phyloP scores from a whole-genome alignment of 2,113 vertebrate species.

The Chamaea fasciata region DNA sequence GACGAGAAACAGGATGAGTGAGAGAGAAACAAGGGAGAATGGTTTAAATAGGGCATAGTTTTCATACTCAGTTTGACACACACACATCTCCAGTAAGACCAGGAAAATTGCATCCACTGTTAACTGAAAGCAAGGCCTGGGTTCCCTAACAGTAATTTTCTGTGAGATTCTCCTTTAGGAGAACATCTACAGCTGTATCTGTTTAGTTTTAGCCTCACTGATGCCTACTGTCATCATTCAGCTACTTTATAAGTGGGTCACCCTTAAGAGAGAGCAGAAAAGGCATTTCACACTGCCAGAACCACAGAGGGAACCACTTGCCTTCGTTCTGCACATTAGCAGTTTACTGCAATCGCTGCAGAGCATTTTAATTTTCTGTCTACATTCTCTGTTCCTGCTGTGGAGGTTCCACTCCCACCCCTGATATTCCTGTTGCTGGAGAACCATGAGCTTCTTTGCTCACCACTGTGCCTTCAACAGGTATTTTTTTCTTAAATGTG shows the following conservation, averaged over 20 bases:
- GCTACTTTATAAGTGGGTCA: not conserved
- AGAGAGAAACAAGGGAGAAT: not conserved
- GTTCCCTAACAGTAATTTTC: not conserved
- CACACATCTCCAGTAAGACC: not conserved
- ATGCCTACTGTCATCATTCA: not conserved
- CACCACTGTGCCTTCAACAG: conserved; percentile 6
- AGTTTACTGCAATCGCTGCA: not conserved
- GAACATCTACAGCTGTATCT: not conserved
- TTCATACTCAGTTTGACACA: not conserved
- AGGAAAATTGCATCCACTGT: not conserved
- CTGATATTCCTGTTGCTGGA: not conserved
- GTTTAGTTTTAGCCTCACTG: not conserved
- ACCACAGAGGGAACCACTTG: not conserved
- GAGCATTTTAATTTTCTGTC: not conserved
- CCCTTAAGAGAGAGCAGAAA: not conserved
- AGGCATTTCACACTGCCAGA: not conserved
- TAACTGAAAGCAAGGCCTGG: not conserved
- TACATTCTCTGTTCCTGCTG: not conserved
- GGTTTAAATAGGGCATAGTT: not conserved
- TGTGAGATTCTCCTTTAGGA: not conserved
- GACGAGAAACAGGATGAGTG: not conserved
- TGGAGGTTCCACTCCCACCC: not conserved
- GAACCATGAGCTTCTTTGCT: not conserved
- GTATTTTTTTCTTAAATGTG: not conserved
- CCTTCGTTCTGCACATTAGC: not conserved